These are phyloP conservation scores for Lasioglossum morio DNA, from an alignment of 2,888 invertebrate genomes.

Conservation along the genomic window DNA sequence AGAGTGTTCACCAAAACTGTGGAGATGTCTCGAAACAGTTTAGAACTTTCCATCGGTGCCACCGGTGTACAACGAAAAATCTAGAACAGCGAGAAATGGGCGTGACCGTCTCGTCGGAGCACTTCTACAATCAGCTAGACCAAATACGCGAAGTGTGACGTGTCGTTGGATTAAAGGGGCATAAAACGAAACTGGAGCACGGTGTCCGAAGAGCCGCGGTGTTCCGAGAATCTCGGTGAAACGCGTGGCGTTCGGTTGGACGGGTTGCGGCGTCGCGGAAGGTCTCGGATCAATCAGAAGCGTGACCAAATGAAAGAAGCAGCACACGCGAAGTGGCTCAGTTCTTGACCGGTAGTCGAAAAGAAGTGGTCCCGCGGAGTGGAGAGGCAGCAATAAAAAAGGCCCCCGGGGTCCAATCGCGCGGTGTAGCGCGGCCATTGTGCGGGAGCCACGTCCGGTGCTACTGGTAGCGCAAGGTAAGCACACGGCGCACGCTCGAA, in stretches of 20 bases:
- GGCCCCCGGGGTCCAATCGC: slow-evolving; percentile 68
- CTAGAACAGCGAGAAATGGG: neutral
- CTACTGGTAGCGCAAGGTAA: slow-evolving; percentile 70
- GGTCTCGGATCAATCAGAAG: neutral
- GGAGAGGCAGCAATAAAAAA: slow-evolving; percentile 63
- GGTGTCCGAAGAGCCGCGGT: neutral
- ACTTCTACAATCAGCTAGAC: neutral
- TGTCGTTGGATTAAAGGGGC: neutral
- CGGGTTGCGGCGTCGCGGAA: neutral
- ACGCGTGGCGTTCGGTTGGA: neutral
- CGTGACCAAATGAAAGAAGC: slow-evolving; percentile 25
- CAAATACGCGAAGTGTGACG: neutral
- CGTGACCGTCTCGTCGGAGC: neutral
- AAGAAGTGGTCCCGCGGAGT: slow-evolving; percentile 56
- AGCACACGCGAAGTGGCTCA: slow-evolving; percentile 20
- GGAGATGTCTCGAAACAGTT: neutral
- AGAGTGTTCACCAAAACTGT: too few relatives aligned
- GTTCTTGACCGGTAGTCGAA: slow-evolving; percentile 47
- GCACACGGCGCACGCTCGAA: slow-evolving; percentile 75
- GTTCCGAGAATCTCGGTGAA: neutral
- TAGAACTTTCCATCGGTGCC: neutral
- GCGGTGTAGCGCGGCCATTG: slow-evolving; percentile 70
- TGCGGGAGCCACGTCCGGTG: slow-evolving; percentile 66
- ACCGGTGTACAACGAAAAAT: neutral
- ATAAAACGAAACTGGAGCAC: slow-evolving; percentile 6